Base-by-base conservation (phyloP, 2,113 vertebrate genomes). In the Chlamydotis undulata region DNA sequence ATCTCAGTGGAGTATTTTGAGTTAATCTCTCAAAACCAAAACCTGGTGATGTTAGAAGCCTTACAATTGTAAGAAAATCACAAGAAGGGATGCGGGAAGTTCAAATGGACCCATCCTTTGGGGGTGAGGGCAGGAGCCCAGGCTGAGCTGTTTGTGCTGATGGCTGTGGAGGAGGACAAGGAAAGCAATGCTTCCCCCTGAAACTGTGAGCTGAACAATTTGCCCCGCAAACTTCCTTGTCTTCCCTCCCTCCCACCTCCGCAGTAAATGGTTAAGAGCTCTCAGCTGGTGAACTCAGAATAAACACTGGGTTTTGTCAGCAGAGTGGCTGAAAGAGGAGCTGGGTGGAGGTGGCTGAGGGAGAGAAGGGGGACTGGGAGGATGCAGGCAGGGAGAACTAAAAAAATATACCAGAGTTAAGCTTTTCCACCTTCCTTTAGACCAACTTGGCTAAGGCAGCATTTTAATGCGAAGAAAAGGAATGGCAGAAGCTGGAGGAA, bases 321-420 rank as follows among this genome's bases (percentile, higher is more conserved):
- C 68, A 49, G 75, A 56, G 92, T 88, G 41, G 94, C 93, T 26
- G 12, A 85, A 93, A 95, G 92, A 90, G 85, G 96, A 96, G 91
- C 35, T 0, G 47, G 37, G 41, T 85, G 95, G 93, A 61, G 93
- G 95, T 86, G 94, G 94, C 15, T 5, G 63, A 7, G 13, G 63
- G 31, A 69, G 87, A 80, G 89, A 45, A 28, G 3, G 4, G 71
- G 79, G 69, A 39, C 56, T 60, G 83, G 75, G 57, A 84, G 89
- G 78, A 43, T 37, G 47, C 17, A 11, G 61, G 41, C 39, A 64
- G 55, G 45, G 56, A 64, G 60, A 88, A 49, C 14, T 26, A 3
- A 81, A 76, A 87, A 87, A 87, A 56, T n/a, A 56, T n/a, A 63
- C 23, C 64, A 52, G 53, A 77, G 21, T 4, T 19, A 4, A 74